A percentile compares a stretch with the other conserved stretches of the same genome.
phyloP scores from a whole-genome alignment of 2,888 invertebrate species.

The Chaetoderma sp. region DNA sequence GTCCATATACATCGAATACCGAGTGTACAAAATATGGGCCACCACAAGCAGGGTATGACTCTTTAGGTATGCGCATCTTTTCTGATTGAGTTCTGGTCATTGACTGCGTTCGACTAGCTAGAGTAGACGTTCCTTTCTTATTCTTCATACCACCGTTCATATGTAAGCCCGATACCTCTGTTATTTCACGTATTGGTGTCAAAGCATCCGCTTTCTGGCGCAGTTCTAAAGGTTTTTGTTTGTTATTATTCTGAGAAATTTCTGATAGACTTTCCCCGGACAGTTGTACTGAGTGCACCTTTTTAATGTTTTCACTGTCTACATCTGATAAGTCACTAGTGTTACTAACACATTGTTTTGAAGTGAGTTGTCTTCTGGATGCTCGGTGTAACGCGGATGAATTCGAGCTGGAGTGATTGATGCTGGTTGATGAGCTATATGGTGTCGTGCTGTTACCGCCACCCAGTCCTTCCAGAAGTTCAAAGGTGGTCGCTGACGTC shows the following conservation, averaged over 20 bases:
- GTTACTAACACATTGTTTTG: too few relatives aligned
- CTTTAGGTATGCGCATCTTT: too few relatives aligned
- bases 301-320: too few relatives aligned
- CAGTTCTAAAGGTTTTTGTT: slow-evolving; percentile 37
- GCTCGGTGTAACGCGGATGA: too few relatives aligned
- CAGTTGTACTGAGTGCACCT: too few relatives aligned
- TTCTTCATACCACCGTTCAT: neutral
- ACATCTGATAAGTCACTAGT: too few relatives aligned
- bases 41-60: slow-evolving; percentile 65
- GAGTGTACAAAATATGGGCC: slow-evolving; percentile 57
- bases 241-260: too few relatives aligned
- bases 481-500: slow-evolving; percentile 44
- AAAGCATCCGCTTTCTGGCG: slow-evolving; percentile 47
- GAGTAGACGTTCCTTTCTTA: neutral
- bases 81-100: neutral
- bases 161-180: slow-evolving; percentile 13
- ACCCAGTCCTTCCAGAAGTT: slow-evolving; percentile 54
- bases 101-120: neutral
- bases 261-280: too few relatives aligned
- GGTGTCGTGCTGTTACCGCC: slow-evolving; percentile 44
- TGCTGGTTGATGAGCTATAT: slow-evolving; percentile 46
- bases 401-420: slow-evolving; percentile 53
- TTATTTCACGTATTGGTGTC: slow-evolving; percentile 55
- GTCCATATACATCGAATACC: slow-evolving; percentile 59
- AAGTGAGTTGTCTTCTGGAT: too few relatives aligned